Evolutionary conservation across 1,140 invertebrate species (phyloP).

Genomic region (Musca vetustissima): DNA sequence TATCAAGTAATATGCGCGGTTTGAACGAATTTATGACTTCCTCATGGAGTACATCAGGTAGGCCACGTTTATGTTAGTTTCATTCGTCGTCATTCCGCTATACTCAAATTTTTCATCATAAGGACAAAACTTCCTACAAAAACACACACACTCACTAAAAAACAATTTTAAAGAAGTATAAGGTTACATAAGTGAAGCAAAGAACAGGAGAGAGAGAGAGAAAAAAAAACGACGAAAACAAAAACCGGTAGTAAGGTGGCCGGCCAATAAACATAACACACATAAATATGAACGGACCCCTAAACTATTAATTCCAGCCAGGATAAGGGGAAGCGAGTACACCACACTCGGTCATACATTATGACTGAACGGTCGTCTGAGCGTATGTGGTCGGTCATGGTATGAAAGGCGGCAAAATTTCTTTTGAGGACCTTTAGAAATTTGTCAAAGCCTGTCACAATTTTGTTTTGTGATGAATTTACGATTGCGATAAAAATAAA

Average conservation of each 20-base stretch:
- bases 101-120: neutral
- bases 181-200: neutral
- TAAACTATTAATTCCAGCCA: neutral
- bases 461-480: slow-evolving; percentile 26
- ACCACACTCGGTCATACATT: neutral
- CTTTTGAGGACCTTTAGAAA: slow-evolving; percentile 28
- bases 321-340: neutral
- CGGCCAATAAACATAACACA: slow-evolving; percentile 7
- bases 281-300: neutral
- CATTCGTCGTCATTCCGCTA: too few relatives aligned
- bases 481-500: slow-evolving; percentile 20
- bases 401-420: slow-evolving; percentile 24
- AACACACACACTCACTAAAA: neutral
- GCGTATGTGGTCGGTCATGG: neutral
- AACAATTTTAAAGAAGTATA: neutral
- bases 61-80: too few relatives aligned
- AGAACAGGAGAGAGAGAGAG: neutral
- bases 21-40: slow-evolving; percentile 14
- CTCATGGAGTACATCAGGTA: neutral
- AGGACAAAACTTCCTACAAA: neutral
- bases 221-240: neutral
- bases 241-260: slow-evolving; percentile 20
- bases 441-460: slow-evolving; percentile 33
- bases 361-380: neutral
- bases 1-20: too few relatives aligned